Evolutionary conservation across 2,797 vertebrate species (phyloP), one percentile per base, ranked within the genome.

Genomic region (Sebastes cheni): DNA sequence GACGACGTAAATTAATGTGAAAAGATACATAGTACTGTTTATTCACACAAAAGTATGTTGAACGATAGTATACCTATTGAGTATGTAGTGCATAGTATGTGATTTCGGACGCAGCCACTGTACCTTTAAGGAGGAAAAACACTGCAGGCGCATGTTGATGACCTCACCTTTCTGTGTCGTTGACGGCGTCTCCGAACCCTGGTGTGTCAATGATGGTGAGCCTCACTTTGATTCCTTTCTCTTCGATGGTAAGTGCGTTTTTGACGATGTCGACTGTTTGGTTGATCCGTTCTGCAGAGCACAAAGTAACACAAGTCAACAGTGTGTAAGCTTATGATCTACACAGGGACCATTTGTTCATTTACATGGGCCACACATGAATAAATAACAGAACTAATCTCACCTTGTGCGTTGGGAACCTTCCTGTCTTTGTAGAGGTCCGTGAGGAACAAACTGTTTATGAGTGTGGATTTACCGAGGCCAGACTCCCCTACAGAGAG

Each of bases 381-480:
- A 60, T 70, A n/a, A 61, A 75, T 4, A 27, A 64, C 1, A 29
- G 5, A 59, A 11, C 2, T 42, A 10, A 52, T 39, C 85, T 85
- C 81, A 96, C 96, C 96, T 86, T 95, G 94, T 9, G 96, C 95
- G 60, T 91, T 94, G 2, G 87, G 92, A 80, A 95, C 88, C 20
- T 91, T 96, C 46, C 95, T 92, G 83, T 95, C 92, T 84, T 88
- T 96, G 83, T 95, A 95, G 72, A 97, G 91, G 73, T 97, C 96
- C 14, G 97, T 97, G 85, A 97, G 96, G 89, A 97, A 98, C 83
- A 98, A 92, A 81, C 96, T 97, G 91, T 97, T 96, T 87, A 98
- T 91, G 7, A 97, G 92, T 3, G 97, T 98, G 16, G 97, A 98
- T 91, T 98, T 98, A 58, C 97, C 97, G 2, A 98, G 95, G 32